Percentiles rank a stretch among this genome's conserved stretches.
Conservation (phyloP, 2,888 invertebrate genomes). For the Chymomyza amoena region DNA sequence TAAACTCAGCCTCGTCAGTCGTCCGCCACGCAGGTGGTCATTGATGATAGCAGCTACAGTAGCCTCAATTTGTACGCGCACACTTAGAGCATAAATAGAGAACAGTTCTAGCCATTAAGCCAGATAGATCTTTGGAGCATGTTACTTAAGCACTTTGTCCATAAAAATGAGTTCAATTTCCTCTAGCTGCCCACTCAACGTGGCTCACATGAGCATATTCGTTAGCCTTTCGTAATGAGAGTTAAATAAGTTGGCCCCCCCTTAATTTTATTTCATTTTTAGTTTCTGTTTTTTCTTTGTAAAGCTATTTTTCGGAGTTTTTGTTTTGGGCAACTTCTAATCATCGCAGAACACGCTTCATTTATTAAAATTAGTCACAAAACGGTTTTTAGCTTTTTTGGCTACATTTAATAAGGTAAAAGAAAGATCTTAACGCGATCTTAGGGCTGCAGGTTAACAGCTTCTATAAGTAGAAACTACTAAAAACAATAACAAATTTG, state of each 20-base stretch:
- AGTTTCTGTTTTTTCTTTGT: constrained; percentile 10
- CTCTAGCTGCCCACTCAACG: constrained; percentile 57
- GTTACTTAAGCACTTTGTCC: constrained; percentile 11
- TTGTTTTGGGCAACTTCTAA: constrained; percentile 66
- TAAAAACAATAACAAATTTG: not conserved
- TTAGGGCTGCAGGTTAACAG: not conserved
- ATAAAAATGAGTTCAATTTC: constrained; percentile 61
- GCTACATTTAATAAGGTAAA: constrained; percentile 33
- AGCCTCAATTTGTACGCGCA: constrained; percentile 37
- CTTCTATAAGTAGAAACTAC: not conserved
- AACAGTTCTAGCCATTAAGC: constrained; percentile 65
- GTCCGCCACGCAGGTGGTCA: not conserved
- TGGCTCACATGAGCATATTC: constrained; percentile 50
- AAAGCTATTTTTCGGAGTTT: not conserved
- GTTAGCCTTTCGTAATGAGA: constrained; percentile 64
- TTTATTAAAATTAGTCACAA: constrained; percentile 69
- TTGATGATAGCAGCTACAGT: constrained; percentile 28
- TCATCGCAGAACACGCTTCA: constrained; percentile 61
- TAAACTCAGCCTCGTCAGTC: constrained; percentile 14
- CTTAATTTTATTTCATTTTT: constrained; percentile 3
- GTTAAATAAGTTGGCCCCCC: constrained; percentile 63
- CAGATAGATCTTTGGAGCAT: constrained; percentile 30
- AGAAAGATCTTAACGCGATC: not conserved
- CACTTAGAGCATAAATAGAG: constrained; percentile 28
- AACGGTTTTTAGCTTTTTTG: constrained; percentile 55